A percentile compares a stretch with the other conserved stretches of the same genome.
phyloP scores from a whole-genome alignment of 92 coral and sea anemone species.

The Porites divaricata region DNA sequence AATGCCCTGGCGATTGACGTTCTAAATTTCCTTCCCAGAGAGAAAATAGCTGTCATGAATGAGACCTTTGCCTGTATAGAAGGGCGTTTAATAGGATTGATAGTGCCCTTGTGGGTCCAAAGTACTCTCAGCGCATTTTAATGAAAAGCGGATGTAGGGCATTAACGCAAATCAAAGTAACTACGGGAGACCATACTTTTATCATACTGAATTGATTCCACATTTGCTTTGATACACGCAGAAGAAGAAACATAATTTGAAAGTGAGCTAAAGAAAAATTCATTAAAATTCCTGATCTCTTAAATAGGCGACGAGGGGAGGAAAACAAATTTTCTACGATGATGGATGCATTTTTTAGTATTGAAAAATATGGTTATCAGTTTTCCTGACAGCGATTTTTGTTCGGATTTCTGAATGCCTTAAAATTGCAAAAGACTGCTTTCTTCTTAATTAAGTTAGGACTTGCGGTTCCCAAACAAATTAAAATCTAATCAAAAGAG shows the following conservation, averaged over 20 bases:
- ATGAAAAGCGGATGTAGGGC: constrained; percentile 8
- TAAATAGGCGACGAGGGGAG: background rate
- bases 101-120: background rate
- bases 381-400: background rate
- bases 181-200: constrained; percentile 15
- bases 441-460: constrained; percentile 7
- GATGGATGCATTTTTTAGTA: background rate
- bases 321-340: background rate
- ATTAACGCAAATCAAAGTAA: background rate
- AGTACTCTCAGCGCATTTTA: background rate
- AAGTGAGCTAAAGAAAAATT: background rate
- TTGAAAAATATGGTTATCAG: background rate
- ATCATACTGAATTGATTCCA: background rate
- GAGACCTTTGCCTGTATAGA: background rate
- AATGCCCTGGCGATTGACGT: background rate
- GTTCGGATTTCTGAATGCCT: background rate
- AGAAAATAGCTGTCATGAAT: background rate
- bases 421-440: background rate
- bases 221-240: background rate
- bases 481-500: constrained; percentile 12
- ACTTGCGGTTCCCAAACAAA: constrained; percentile 35
- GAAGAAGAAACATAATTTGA: constrained; percentile 9
- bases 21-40: background rate
- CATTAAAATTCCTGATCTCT: background rate
- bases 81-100: background rate